Evolutionary conservation across 2,797 vertebrate genomes (phyloP).

Genomic region (Arremon brunneinucha): DNA sequence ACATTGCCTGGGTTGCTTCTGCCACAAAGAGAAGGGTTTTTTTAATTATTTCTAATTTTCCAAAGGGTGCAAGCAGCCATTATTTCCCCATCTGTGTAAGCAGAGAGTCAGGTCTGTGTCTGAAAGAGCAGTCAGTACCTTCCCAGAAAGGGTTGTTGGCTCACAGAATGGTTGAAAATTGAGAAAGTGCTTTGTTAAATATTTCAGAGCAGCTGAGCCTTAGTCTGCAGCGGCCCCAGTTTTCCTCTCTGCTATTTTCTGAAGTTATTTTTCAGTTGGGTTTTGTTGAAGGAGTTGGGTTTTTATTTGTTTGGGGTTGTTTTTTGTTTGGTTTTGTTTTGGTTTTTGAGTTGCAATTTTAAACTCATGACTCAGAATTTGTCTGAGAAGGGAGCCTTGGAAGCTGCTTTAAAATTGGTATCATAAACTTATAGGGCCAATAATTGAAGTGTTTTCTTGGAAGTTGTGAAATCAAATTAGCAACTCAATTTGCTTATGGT

Average conservation of each 20-base stretch:
- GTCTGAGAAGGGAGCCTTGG: background rate
- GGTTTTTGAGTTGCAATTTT: background rate
- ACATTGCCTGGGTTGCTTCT: background rate
- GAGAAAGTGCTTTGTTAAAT: background rate
- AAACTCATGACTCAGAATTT: background rate
- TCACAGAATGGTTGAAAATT: background rate
- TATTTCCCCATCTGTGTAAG: background rate
- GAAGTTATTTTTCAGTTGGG: background rate
- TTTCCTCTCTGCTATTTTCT: background rate
- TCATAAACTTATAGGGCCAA: background rate
- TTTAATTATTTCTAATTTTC: background rate
- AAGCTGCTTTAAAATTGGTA: background rate
- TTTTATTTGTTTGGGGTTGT: background rate
- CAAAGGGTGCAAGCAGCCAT: background rate
- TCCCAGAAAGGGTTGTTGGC: background rate
- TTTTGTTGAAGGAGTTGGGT: background rate
- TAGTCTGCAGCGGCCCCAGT: background rate
- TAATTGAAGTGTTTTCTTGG: background rate
- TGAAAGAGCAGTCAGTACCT: background rate
- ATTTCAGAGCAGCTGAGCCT: background rate
- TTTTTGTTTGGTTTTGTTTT: background rate
- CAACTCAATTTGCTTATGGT: background rate
- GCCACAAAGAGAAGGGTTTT: accelerated
- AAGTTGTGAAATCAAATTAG: conserved; percentile 23
- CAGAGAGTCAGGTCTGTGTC: background rate